These are phyloP conservation scores for Cephus rjabovi DNA, from an alignment of 2,888 invertebrate genomes.

Conservation along the genomic window DNA sequence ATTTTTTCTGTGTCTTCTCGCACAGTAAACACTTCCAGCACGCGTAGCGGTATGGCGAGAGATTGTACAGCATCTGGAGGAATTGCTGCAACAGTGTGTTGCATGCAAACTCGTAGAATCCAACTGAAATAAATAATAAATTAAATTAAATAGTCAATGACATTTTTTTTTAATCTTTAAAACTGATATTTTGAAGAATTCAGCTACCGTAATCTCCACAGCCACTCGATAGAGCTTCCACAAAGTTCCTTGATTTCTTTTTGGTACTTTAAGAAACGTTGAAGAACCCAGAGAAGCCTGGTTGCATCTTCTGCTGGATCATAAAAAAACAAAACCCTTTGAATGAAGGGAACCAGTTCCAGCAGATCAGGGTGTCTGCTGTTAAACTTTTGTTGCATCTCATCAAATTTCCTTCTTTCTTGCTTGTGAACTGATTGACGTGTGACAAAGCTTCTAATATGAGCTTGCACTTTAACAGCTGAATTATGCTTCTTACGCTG, in stretches of 20 bases:
- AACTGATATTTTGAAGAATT: constrained; percentile 7
- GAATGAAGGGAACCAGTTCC: constrained; percentile 71
- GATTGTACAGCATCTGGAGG: constrained; percentile 62
- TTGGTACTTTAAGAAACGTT: constrained; percentile 64
- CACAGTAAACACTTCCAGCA: constrained; percentile 81
- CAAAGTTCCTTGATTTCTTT: constrained; percentile 58
- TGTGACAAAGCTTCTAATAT: constrained; percentile 79
- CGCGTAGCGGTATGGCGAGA: constrained; percentile 80
- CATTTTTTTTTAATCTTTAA: neutral
- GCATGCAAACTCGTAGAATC: constrained; percentile 70
- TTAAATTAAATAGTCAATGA: constrained; percentile 3
- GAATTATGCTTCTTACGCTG: constrained; percentile 80
- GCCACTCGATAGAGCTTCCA: constrained; percentile 58
- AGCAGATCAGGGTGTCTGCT: constrained; percentile 62
- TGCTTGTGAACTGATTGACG: constrained; percentile 76
- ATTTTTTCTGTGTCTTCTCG: constrained; percentile 63
- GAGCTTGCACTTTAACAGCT: constrained; percentile 85
- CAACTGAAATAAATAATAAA: constrained; percentile 61
- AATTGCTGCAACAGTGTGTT: constrained; percentile 66
- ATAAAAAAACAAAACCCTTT: constrained; percentile 84
- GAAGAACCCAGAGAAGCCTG: constrained; percentile 70
- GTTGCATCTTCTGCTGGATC: constrained; percentile 75
- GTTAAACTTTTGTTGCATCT: constrained; percentile 68
- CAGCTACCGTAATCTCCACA: constrained; percentile 64
- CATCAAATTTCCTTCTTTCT: constrained; percentile 79